Percentiles rank a stretch among this genome's conserved stretches.
phyloP scores from a whole-genome alignment of 64 coral and sea anemone genomes.

The Stylophora pistillata region DNA sequence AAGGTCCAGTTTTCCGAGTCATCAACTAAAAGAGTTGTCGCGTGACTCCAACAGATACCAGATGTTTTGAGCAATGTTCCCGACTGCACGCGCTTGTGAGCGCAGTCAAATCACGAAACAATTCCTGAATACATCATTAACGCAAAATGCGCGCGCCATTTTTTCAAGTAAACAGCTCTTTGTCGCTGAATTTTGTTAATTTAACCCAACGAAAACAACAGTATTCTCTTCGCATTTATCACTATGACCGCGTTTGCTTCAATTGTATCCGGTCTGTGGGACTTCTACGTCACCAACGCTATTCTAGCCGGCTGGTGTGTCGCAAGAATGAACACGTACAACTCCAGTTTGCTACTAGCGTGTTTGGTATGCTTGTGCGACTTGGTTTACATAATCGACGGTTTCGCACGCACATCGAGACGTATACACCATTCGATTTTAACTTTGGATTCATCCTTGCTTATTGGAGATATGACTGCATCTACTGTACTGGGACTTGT shows the following conservation, averaged over 20 bases:
- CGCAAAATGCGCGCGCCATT: background rate
- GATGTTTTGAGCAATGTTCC: too few relatives aligned
- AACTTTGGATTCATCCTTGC: background rate
- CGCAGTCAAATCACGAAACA: background rate
- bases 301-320: conserved; percentile 51
- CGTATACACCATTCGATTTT: background rate
- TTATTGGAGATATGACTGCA: background rate
- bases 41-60: too few relatives aligned
- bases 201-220: background rate
- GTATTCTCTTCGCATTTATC: background rate
- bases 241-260: background rate
- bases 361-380: conserved; percentile 62
- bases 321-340: conserved; percentile 25
- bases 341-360: conserved; percentile 33
- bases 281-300: conserved; percentile 26
- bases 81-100: background rate
- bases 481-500: background rate
- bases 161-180: background rate
- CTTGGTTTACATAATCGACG: conserved; percentile 53
- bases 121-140: background rate
- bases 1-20: too few relatives aligned
- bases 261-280: conserved; percentile 11
- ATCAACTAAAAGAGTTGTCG: too few relatives aligned
- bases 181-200: background rate
- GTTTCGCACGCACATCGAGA: background rate